Evolutionary conservation across 2,113 vertebrate genomes (phyloP).

Genomic region (Cathartes aura): DNA sequence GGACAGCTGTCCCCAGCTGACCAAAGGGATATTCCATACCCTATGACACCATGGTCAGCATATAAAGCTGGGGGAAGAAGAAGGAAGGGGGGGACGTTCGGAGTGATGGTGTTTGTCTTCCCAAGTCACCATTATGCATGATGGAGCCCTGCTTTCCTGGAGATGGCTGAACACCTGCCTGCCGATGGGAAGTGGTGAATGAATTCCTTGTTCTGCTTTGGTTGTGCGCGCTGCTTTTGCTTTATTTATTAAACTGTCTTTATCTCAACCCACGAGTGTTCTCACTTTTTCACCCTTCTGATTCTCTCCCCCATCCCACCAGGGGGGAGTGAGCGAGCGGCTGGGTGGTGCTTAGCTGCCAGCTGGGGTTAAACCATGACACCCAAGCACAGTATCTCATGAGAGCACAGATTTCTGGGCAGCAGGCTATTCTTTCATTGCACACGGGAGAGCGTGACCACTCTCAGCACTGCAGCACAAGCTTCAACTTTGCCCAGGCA

Average conservation of each 20-base stretch:
- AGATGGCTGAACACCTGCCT: background rate
- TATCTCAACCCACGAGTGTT: background rate
- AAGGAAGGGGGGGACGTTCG: too few relatives aligned
- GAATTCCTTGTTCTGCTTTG: background rate
- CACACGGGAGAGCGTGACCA: accelerated
- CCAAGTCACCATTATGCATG: too few relatives aligned
- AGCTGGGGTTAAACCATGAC: background rate
- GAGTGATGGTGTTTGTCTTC: too few relatives aligned
- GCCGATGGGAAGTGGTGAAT: background rate
- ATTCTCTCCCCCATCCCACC: background rate
- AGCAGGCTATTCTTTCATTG: background rate
- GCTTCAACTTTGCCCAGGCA: background rate
- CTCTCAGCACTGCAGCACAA: background rate
- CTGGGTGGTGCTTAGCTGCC: background rate
- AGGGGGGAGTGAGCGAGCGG: accelerated
- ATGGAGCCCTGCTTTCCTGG: background rate
- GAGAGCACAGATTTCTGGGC: background rate
- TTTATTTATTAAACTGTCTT: background rate
- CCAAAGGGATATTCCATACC: background rate
- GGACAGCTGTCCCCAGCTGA: background rate
- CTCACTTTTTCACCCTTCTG: background rate
- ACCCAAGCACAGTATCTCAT: background rate
- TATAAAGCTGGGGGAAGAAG: too few relatives aligned
- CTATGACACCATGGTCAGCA: too few relatives aligned
- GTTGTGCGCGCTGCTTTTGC: accelerated